Evolutionary conservation across 2,888 invertebrate genomes (phyloP), one percentile per base, ranked within the genome.

Genomic region (Alloplasta piceator): DNA sequence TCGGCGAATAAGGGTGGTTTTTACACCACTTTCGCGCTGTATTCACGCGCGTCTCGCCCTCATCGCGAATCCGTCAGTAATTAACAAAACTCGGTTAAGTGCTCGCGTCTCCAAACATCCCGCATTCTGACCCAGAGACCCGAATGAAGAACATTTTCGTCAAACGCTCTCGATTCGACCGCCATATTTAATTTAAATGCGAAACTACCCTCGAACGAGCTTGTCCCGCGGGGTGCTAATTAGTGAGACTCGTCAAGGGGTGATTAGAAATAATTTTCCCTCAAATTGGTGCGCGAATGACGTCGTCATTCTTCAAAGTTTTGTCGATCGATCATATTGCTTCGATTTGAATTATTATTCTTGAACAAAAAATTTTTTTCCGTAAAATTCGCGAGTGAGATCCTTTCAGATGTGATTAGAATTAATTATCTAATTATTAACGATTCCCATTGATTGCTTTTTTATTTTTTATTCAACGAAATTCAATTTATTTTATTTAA

Each of bases 71-170:
- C 84, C 58, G 74, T 82, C 88, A 86, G 85, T 87, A 86, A 87
- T 87, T 88, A 87, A 88, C 86, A 85, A 86, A 84, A 85, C 86
- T 84, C 80, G 86, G 85, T 82, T 87, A 85, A 86, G 87, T 86
- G 84, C 72, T 81, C 83, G 80, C 82, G 84, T 79, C 85, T 78
- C 77, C 82, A 43, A 79, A 73, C 80, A 80, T 16, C 70, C 61
- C 55, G 36, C 16, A 36, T 50, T 68, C 61, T 82, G 71, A 82
- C 82, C 82, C 63, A 78, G 63, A 78, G 68, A 78, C 78, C 74
- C 41, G 78, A 55, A 67, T 5, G 26, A 26, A 26, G 26, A 26
- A 61, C 66, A 75, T 63, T 66, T 43, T 7, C 1, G 14, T 9
- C 14, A 9, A 26, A n/a, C 66, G 26, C 63, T 78, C 26, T 26